phyloP scores from a whole-genome alignment of 2,113 vertebrate species.

The Strigops habroptila region DNA sequence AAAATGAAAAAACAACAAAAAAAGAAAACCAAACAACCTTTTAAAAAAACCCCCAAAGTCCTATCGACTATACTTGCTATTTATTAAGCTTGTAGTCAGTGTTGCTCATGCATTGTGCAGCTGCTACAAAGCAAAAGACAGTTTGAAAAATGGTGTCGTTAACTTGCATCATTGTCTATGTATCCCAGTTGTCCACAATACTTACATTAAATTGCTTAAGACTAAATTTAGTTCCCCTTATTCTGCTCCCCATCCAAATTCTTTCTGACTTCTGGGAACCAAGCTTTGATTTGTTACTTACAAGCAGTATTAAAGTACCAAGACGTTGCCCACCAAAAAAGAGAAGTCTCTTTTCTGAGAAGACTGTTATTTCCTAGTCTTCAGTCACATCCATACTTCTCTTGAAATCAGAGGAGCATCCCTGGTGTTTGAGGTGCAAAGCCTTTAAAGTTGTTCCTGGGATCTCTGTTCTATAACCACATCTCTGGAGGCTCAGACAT shows the following conservation, averaged over 20 bases:
- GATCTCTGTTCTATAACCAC: background rate
- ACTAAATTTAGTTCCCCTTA: background rate
- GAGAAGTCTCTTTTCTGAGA: background rate
- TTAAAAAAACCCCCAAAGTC: fast-evolving
- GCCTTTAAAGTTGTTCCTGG: background rate
- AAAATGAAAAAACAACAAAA: background rate
- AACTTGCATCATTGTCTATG: background rate
- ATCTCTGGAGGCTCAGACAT: background rate
- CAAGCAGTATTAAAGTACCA: background rate
- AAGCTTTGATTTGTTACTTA: background rate
- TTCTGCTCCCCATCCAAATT: background rate
- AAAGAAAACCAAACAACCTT: background rate
- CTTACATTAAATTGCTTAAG: background rate
- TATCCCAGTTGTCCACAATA: background rate
- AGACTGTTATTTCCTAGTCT: background rate
- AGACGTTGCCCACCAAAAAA: background rate
- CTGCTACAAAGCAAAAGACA: background rate
- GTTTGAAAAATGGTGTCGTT: background rate
- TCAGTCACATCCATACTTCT: background rate
- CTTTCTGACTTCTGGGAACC: background rate
- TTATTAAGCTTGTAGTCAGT: background rate
- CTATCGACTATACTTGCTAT: background rate
- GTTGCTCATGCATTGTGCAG: background rate
- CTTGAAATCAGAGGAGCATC: background rate
- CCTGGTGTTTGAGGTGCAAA: background rate